Evolutionary conservation across 1,140 invertebrate species (phyloP).

Genomic region (Penaeus japonicus): DNA sequence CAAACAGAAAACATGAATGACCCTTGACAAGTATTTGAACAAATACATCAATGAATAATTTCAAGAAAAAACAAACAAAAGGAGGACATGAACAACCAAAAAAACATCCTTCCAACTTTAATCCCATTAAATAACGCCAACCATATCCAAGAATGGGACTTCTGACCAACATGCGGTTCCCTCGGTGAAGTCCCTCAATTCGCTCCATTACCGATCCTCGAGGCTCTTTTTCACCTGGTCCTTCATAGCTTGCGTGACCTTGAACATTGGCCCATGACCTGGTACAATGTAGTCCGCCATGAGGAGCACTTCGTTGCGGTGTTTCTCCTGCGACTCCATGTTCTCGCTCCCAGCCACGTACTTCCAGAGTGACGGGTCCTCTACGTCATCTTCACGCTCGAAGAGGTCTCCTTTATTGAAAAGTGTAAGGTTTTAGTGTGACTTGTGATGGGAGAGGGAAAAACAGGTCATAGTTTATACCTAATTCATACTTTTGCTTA

Average conservation of each 20-base stretch:
- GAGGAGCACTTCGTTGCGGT: conserved; percentile 29
- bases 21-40: no score
- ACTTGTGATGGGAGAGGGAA: neutral
- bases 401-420: conserved; percentile 28
- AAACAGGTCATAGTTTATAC: neutral
- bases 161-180: no score
- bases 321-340: conserved; percentile 25
- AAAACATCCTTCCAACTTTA: no score
- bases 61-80: no score
- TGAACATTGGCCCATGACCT: conserved; percentile 47
- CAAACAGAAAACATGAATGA: no score
- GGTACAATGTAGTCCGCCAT: conserved; percentile 39
- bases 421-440: neutral
- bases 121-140: no score
- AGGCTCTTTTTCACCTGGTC: neutral
- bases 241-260: conserved; percentile 27
- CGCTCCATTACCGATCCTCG: no score
- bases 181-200: no score
- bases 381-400: conserved; percentile 43
- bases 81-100: no score
- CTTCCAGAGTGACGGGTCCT: conserved; percentile 34
- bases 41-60: no score
- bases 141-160: no score
- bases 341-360: conserved; percentile 42
- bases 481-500: neutral